phyloP scores from a whole-genome alignment of 2,797 vertebrate species.

The Halcyon leucocephala region DNA sequence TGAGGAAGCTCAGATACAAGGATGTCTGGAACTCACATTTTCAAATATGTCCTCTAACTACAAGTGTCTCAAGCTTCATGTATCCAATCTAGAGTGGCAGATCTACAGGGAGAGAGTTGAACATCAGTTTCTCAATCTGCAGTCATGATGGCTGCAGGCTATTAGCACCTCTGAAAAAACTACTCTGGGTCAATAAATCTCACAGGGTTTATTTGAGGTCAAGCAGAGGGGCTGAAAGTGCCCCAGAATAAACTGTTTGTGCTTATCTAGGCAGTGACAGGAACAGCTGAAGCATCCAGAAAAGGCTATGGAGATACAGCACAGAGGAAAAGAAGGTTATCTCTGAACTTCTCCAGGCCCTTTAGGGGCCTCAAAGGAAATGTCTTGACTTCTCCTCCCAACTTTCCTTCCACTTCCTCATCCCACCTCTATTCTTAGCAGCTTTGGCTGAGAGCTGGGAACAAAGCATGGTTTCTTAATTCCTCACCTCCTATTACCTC shows the following conservation, averaged over 20 bases:
- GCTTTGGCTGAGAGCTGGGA: slow-evolving; percentile 35
- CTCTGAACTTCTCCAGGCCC: slow-evolving; percentile 15
- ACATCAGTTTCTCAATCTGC: neutral
- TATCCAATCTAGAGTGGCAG: neutral
- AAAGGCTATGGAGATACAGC: neutral
- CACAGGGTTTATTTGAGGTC: neutral
- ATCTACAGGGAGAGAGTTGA: neutral
- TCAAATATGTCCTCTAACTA: neutral
- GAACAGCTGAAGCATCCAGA: neutral
- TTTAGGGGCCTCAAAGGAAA: slow-evolving; percentile 57
- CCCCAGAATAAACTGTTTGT: neutral
- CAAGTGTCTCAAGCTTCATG: neutral
- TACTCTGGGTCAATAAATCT: neutral
- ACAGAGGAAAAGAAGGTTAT: neutral
- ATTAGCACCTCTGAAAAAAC: neutral
- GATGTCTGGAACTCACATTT: neutral
- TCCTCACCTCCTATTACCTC: slow-evolving; percentile 27
- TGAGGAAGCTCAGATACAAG: neutral
- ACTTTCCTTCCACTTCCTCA: slow-evolving; percentile 55
- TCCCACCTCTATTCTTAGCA: slow-evolving; percentile 58
- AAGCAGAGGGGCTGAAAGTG: neutral
- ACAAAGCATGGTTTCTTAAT: neutral
- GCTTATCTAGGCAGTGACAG: neutral
- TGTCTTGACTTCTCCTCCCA: slow-evolving; percentile 54
- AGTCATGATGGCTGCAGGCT: neutral